Conservation (phyloP, 2,888 invertebrate genomes). For the Melikaiella ostensackeni region DNA sequence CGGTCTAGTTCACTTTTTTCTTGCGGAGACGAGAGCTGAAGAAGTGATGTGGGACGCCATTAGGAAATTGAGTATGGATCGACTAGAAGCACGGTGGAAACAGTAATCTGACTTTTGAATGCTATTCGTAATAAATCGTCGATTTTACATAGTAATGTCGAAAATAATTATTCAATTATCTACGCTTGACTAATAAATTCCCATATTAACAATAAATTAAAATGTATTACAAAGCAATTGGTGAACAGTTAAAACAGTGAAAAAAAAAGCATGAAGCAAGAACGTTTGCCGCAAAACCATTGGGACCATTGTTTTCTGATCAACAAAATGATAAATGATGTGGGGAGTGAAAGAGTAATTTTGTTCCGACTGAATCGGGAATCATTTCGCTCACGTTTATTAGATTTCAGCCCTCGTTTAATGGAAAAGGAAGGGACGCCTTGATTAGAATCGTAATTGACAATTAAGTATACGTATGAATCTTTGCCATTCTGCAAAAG, state of each 20-base stretch:
- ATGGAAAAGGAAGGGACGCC: slow-evolving; percentile 49
- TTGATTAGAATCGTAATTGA: slow-evolving; percentile 62
- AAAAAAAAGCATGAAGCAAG: neutral
- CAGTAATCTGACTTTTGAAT: neutral
- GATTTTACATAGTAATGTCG: neutral
- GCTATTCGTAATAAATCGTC: neutral
- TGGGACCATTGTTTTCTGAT: slow-evolving; percentile 20
- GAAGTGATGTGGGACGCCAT: slow-evolving; percentile 4
- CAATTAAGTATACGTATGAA: slow-evolving; percentile 53
- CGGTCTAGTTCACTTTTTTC: slow-evolving; percentile 28
- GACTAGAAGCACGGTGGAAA: neutral
- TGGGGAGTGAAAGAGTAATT: slow-evolving; percentile 10
- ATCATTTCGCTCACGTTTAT: slow-evolving; percentile 17
- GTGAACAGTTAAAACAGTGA: neutral
- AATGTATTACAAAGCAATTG: neutral
- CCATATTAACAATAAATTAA: neutral
- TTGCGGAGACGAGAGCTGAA: slow-evolving; percentile 17
- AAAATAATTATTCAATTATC: neutral
- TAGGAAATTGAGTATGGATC: slow-evolving; percentile 33
- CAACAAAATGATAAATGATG: slow-evolving; percentile 24
- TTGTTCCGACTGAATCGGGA: neutral
- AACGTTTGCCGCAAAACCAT: neutral
- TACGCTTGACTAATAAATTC: too few relatives aligned
- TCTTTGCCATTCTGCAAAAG: neutral
- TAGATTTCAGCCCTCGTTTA: slow-evolving; percentile 36